A percentile compares a stretch with the other conserved stretches of the same genome.
These are phyloP conservation scores for Amphipoea oculea DNA, from an alignment of 2,888 invertebrate species.

Conservation along the genomic window DNA sequence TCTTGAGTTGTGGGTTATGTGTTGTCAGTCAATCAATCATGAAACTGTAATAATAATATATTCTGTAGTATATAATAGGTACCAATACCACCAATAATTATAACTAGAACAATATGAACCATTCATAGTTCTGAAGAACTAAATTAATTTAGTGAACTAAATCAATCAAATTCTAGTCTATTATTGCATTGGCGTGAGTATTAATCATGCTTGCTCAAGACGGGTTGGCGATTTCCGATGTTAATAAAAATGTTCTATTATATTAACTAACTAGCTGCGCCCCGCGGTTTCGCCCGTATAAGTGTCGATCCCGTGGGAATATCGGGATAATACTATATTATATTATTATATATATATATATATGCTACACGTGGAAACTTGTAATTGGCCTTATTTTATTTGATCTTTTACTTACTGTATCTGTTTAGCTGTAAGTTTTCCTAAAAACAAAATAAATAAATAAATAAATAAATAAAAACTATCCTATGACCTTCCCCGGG, in stretches of 20 bases:
- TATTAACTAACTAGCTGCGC: not conserved
- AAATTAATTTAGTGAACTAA: not conserved
- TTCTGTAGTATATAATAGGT: not conserved
- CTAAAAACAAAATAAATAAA: too few relatives aligned
- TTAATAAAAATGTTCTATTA: not conserved
- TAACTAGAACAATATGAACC: not conserved
- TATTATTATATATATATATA: too few relatives aligned
- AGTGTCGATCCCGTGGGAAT: too few relatives aligned
- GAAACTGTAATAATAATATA: not conserved
- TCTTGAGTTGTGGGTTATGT: too few relatives aligned
- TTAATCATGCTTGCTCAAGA: not conserved
- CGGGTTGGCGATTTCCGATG: not conserved
- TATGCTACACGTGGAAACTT: too few relatives aligned
- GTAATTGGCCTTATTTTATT: too few relatives aligned
- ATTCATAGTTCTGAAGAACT: not conserved
- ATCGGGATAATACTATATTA: too few relatives aligned
- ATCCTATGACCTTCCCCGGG: too few relatives aligned
- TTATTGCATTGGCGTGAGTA: not conserved
- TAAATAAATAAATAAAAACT: too few relatives aligned
- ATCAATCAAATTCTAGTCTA: not conserved
- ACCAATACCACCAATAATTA: not conserved
- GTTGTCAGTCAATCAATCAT: not conserved
- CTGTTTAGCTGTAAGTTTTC: too few relatives aligned
- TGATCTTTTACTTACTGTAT: too few relatives aligned
- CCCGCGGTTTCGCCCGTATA: too few relatives aligned